Conservation (phyloP, 2,888 invertebrate genomes). For the Stenodema calcarata region DNA sequence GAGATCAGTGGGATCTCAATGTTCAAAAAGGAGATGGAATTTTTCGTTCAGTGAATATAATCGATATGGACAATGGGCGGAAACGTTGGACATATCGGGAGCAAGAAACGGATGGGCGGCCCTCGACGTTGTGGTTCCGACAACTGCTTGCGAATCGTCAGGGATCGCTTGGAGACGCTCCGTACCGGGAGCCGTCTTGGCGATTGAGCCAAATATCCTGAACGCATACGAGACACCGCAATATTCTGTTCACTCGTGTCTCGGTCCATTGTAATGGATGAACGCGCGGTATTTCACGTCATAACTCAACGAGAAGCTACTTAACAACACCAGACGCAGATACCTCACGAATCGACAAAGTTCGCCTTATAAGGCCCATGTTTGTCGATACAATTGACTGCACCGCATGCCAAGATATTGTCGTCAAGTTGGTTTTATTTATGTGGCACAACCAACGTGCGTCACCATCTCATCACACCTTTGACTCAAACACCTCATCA, state of each 20-base stretch:
- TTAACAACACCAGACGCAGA: background rate
- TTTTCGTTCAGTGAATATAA: background rate
- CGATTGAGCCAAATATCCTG: background rate
- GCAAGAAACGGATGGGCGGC: background rate
- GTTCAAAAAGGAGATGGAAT: slow-evolving; percentile 13
- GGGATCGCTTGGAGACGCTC: background rate
- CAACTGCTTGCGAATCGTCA: background rate
- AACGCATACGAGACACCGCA: background rate
- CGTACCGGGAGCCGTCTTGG: background rate
- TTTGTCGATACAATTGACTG: background rate
- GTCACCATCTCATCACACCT: too few relatives aligned
- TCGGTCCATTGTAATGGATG: background rate
- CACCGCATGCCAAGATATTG: background rate
- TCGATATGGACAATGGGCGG: background rate
- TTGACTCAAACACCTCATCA: too few relatives aligned
- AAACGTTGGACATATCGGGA: slow-evolving; percentile 18
- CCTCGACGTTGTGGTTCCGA: background rate
- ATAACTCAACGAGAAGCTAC: background rate
- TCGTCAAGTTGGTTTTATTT: background rate
- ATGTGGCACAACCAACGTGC: too few relatives aligned
- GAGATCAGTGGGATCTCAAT: background rate
- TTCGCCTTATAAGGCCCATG: background rate
- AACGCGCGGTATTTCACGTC: background rate
- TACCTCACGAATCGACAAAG: background rate
- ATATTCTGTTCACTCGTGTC: background rate